Percentiles rank a stretch among this genome's conserved stretches.
These are phyloP conservation scores for Cichlasoma orientale DNA, from an alignment of 2,797 vertebrate genomes.

Conservation along the genomic window DNA sequence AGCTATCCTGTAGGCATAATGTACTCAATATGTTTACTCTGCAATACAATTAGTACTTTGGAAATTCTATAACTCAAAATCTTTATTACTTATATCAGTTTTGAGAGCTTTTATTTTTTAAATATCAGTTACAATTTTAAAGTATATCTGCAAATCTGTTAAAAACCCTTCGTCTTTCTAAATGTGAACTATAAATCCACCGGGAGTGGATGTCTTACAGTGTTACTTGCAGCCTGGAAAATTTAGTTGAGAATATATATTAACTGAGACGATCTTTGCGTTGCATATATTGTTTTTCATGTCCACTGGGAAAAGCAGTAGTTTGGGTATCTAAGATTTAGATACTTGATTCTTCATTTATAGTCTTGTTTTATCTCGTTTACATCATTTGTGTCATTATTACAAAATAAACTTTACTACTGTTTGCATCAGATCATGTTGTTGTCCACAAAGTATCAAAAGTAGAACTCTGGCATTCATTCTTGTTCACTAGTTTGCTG, in stretches of 20 bases:
- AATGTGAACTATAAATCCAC: slow-evolving; percentile 1
- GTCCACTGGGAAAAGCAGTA: background rate
- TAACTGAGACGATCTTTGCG: background rate
- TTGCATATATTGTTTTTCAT: slow-evolving; percentile 14
- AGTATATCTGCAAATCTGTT: background rate
- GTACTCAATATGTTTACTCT: background rate
- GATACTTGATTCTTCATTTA: background rate
- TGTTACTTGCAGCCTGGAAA: background rate
- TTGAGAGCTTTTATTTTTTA: slow-evolving; percentile 3
- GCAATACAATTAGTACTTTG: slow-evolving; percentile 7
- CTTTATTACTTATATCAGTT: slow-evolving; percentile 4
- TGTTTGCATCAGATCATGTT: background rate
- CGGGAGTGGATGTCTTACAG: background rate
- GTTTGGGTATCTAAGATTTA: background rate
- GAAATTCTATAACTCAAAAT: background rate
- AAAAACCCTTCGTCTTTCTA: background rate
- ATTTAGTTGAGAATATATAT: background rate
- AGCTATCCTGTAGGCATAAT: slow-evolving; percentile 1
- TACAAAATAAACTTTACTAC: background rate
- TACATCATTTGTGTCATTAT: background rate
- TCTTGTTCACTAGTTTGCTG: background rate
- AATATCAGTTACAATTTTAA: slow-evolving; percentile 15
- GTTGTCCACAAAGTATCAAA: slow-evolving; percentile 4
- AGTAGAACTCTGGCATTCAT: background rate
- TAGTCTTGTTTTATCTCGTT: background rate